Base-by-base conservation (phyloP, 92 coral and sea anemone species). In the Heteractis magnifica region DNA sequence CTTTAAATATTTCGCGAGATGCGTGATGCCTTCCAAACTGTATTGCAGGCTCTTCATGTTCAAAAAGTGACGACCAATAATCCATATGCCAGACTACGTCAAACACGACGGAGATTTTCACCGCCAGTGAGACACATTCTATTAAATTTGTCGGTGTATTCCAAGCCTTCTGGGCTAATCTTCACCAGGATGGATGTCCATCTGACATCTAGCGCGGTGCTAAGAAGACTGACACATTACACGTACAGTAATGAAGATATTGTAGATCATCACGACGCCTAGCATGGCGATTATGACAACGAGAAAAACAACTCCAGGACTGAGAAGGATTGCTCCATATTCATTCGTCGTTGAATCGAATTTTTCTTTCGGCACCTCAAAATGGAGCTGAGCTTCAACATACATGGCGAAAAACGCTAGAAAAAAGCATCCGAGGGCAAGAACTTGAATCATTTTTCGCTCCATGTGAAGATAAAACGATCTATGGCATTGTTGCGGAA, bases 261-360 rank as follows among this genome's bases (percentile, higher is more conserved):
- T 85, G 56, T 85, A 85, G 5, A 85, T 56, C 83, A 85, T 85
- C 8, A 85, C 88, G 51, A 58, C 48, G 1, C 88, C 88, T 15
- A 85, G 72, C 65, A 78, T 49, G 8, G 83, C 81, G 10, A 85
- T 85, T 14, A 85, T 85, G n/a, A 85, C 88, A 12, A 85, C 88
- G 0, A 85, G 56, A 49, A 85, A 85, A 1, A 85, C 88, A 6
- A 85, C 88, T 77, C 88, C 88, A 65, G 88, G 88, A 51, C 88
- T 85, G 56, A 85, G 56, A 8, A 84, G 21, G 0, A 74, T 41
- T 20, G 86, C 18, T 10, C 49, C 60, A 51, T 81, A 81, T n/a
- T 20, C 77, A 34, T 52, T 49, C 4, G 75, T 44, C 11, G 79
- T 18, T 0, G 84, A 49, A 20, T 44, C 52, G 65, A 81, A 65